Percentiles rank a stretch among this genome's conserved stretches.
phyloP scores from a whole-genome alignment of 92 coral and sea anemone genomes.

The Palythoa heliodiscus region DNA sequence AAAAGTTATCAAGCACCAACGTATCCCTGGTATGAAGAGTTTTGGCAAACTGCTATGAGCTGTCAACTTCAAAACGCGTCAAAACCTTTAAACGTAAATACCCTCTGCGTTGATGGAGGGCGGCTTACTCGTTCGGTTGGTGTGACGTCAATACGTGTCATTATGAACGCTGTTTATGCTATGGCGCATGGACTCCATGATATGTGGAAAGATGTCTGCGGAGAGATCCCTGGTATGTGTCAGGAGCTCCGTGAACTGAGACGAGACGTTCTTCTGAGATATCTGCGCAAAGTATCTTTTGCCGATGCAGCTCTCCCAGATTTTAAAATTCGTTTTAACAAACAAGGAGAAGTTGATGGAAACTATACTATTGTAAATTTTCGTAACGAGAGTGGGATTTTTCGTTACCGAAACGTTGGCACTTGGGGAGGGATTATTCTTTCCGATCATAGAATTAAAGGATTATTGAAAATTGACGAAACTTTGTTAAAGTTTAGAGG shows the following conservation, averaged over 20 bases:
- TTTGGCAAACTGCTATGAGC: constrained; percentile 50
- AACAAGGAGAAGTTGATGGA: constrained; percentile 51
- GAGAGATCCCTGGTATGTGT: constrained; percentile 31
- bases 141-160: constrained; percentile 49
- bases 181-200: constrained; percentile 55
- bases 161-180: constrained; percentile 60
- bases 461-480: constrained; percentile 33
- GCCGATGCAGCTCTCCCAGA: constrained; percentile 38
- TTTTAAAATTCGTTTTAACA: constrained; percentile 35
- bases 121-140: constrained; percentile 11
- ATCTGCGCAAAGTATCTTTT: constrained; percentile 47
- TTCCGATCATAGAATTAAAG: constrained; percentile 33
- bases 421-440: constrained; percentile 51
- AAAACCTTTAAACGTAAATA: neutral
- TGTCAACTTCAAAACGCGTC: constrained; percentile 39
- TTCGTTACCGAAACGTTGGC: constrained; percentile 41
- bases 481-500: constrained; percentile 33
- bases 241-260: constrained; percentile 21
- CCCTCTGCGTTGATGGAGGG: constrained; percentile 34
- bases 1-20: constrained; percentile 18
- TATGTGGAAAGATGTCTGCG: constrained; percentile 43
- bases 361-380: constrained; percentile 48
- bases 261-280: constrained; percentile 23
- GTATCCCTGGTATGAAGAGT: constrained; percentile 47
- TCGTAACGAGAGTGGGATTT: constrained; percentile 47